phyloP scores from a whole-genome alignment of 2,797 vertebrate genomes.

The Squalus acanthias region DNA sequence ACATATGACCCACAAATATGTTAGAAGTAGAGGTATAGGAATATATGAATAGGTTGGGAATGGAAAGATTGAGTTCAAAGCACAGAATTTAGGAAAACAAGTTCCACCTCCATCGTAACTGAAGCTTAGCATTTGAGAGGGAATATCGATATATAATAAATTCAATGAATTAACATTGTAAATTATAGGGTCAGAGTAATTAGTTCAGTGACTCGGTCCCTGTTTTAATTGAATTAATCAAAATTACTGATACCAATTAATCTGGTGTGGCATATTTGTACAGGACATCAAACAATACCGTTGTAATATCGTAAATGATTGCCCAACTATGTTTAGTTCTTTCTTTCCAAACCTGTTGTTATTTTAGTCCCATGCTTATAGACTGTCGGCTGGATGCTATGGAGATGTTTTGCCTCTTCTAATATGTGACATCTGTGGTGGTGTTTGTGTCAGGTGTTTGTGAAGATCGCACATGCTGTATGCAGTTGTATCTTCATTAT shows the following conservation, averaged over 20 bases:
- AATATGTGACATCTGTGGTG: background rate
- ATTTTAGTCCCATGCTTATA: background rate
- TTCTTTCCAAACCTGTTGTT: background rate
- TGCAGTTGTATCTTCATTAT: background rate
- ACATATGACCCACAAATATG: background rate
- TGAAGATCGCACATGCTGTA: background rate
- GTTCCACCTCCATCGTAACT: background rate
- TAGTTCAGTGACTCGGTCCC: background rate
- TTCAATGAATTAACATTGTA: background rate
- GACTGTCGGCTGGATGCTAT: background rate
- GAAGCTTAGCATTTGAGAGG: background rate
- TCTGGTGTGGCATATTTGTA: background rate
- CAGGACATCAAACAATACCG: background rate
- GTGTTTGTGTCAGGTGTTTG: background rate
- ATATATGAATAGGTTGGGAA: background rate
- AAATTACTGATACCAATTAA: background rate
- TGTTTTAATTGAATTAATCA: background rate
- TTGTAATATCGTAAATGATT: background rate
- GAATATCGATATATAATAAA: background rate
- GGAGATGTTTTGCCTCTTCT: background rate
- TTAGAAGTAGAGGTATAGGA: background rate
- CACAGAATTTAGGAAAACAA: background rate
- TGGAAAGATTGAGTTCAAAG: background rate
- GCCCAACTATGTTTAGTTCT: background rate
- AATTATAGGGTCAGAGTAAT: background rate